These are phyloP conservation scores for Leucopsar rothschildi DNA, from an alignment of 2,113 vertebrate genomes.

Conservation along the genomic window DNA sequence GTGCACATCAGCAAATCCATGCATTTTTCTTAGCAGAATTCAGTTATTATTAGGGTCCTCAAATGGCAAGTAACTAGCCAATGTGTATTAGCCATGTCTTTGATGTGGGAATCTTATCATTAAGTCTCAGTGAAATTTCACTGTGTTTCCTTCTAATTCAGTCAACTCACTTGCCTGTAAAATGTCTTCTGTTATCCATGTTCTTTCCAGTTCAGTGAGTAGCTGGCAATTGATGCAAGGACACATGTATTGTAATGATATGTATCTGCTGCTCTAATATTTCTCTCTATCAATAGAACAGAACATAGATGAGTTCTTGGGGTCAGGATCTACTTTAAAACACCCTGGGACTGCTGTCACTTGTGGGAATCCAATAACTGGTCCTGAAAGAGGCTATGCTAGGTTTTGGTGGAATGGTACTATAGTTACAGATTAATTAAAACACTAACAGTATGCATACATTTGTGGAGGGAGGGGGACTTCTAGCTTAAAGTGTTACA, in stretches of 20 bases:
- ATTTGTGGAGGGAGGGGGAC: not conserved
- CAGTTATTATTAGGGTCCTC: not conserved
- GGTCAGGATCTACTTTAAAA: not conserved
- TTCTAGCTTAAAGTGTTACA: not conserved
- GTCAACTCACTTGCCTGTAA: not conserved
- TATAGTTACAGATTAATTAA: not conserved
- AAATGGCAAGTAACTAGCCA: not conserved
- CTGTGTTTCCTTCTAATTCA: not conserved
- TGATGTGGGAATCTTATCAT: not conserved
- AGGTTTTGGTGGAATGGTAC: not conserved
- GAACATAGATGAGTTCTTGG: not conserved
- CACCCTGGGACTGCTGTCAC: rapidly evolving
- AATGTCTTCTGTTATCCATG: not conserved
- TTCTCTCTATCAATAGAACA: not conserved
- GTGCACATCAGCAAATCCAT: not conserved
- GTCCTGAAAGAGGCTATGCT: not conserved
- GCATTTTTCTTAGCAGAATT: not conserved
- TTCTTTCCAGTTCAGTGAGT: not conserved
- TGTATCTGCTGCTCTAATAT: not conserved
- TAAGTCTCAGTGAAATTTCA: not conserved
- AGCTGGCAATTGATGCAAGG: not conserved
- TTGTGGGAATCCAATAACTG: not conserved
- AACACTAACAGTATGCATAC: not conserved
- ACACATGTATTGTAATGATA: not conserved
- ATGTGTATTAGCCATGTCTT: not conserved